A percentile compares a stretch with the other conserved stretches of the same genome.
Evolutionary conservation across 2,113 vertebrate species (phyloP).

Genomic region (Craseonycteris thonglongyai): DNA sequence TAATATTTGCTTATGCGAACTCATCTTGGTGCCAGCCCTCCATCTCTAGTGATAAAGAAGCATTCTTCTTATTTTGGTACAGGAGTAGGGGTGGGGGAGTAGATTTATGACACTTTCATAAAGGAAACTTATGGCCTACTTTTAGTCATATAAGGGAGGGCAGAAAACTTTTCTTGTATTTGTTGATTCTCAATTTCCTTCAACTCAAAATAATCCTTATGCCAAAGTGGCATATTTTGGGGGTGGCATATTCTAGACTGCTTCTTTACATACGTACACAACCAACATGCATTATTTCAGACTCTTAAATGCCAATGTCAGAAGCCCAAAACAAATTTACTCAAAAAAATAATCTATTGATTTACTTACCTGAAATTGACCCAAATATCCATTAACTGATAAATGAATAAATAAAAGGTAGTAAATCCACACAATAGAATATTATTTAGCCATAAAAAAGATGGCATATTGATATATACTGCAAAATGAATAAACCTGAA

Average conservation of each 20-base stretch:
- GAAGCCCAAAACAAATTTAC: not conserved
- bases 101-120: not conserved
- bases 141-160: no score
- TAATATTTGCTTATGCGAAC: no score
- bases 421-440: no score
- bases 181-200: no score
- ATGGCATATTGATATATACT: no score
- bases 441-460: no score
- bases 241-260: not conserved
- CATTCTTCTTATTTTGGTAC: not conserved
- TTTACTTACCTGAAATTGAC: not conserved
- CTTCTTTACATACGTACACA: not conserved
- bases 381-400: not conserved
- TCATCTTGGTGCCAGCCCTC: no score
- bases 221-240: no score
- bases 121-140: not conserved
- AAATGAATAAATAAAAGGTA: no score
- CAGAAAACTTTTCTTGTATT: no score
- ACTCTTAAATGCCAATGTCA: not conserved
- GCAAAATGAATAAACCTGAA: not conserved
- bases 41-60: not conserved
- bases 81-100: not conserved
- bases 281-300: not conserved
- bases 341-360: not conserved
- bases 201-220: no score